Conservation (phyloP, 2,888 invertebrate species). For the Apodemia hepburni region DNA sequence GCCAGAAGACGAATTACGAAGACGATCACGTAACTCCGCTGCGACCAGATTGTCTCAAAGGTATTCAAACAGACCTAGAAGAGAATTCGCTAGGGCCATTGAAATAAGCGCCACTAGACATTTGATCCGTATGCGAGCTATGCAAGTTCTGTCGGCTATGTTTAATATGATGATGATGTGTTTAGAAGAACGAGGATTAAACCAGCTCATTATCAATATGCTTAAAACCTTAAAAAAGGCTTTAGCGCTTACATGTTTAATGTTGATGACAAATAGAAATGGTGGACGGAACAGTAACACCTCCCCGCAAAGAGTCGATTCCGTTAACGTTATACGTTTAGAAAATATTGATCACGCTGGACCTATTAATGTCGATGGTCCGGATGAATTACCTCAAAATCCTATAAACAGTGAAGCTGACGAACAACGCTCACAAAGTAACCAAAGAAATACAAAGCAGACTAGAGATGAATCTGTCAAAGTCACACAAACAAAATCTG, state of each 20-base stretch:
- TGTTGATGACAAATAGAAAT: slow-evolving; percentile 67
- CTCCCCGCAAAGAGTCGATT: slow-evolving; percentile 49
- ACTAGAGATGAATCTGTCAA: neutral
- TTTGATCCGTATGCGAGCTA: slow-evolving; percentile 72
- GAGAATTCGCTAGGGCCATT: slow-evolving; percentile 54
- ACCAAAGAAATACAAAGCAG: neutral
- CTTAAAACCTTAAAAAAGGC: slow-evolving; percentile 67
- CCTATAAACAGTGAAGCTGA: slow-evolving; percentile 34
- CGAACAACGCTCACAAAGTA: slow-evolving; percentile 26
- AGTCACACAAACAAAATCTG: slow-evolving; percentile 23
- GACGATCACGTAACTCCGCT: slow-evolving; percentile 47
- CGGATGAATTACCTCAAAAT: slow-evolving; percentile 47
- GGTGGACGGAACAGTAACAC: slow-evolving; percentile 40
- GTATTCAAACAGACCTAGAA: slow-evolving; percentile 47
- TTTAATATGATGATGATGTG: slow-evolving; percentile 79
- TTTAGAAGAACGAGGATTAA: slow-evolving; percentile 66
- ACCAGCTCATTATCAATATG: slow-evolving; percentile 68
- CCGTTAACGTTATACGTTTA: slow-evolving; percentile 59
- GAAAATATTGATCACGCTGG: slow-evolving; percentile 63
- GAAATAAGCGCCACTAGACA: slow-evolving; percentile 68
- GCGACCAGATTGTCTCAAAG: slow-evolving; percentile 47
- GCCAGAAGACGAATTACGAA: slow-evolving; percentile 55
- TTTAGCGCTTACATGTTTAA: slow-evolving; percentile 66
- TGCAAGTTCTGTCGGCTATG: slow-evolving; percentile 73
- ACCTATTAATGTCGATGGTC: slow-evolving; percentile 62